Evolutionary conservation across 2,113 vertebrate species (phyloP), one percentile per base, ranked within the genome.

Genomic region (Bubo scandiacus): DNA sequence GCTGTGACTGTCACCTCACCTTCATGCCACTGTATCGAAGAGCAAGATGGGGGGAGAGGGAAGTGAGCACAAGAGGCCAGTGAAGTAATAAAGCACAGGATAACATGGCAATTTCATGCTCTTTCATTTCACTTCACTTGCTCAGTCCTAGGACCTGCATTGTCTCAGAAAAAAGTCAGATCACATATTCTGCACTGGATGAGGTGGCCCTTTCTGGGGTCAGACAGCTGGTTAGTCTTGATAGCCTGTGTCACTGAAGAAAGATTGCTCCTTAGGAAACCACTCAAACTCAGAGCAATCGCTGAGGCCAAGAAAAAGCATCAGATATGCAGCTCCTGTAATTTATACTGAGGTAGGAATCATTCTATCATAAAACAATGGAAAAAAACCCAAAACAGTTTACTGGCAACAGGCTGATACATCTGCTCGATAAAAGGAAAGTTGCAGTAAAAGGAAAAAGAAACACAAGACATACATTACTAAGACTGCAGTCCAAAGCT

Each of bases 351-450:
- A 54, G 9, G 40, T 8, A 52, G 23, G 81, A 86, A 70, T 36
- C 45, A 58, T 2, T 11, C 22, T 19, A 22, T 3, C 40, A 40
- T 0, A 34, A 65, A 75, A 40, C 22, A 77, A 57, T 3, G 1
- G 2, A 7, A 26, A 61, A 43, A 57, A 10, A 0, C 1, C 6
- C 6, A 19, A 34, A 36, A 3, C 8, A 26, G 9, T 2, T 36
- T 4, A 18, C 36, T 65, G 63, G 18, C 51, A 75, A 25, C 12
- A 63, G 18, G 30, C 42, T 75, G 61, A 5, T 30, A 43, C 27
- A 49, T 45, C 30, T 86, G 19, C 25, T 15, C 12, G 32, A 11
- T 4, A 32, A 22, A 89, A 89, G n/a, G 5, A 49, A 75, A 78
- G 7, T 2, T 51, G 26, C 22, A 82, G 45, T 8, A 10, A 12